Evolutionary conservation across 2,113 vertebrate genomes (phyloP), one percentile per base, ranked within the genome.

Genomic region (Junco hyemalis): DNA sequence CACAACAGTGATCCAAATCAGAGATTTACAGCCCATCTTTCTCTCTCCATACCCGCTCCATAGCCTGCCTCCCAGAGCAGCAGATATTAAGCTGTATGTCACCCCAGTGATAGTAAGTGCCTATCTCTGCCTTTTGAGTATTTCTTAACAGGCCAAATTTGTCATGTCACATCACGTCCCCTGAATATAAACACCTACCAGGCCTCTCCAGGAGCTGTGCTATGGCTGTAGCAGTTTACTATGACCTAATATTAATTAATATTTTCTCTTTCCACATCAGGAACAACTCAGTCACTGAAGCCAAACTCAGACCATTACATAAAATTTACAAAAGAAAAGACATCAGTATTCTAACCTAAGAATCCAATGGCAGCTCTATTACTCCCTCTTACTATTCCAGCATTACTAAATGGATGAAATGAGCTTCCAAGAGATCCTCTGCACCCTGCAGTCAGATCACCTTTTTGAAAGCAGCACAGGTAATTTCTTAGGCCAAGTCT

Each of bases 211-310:
- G 4, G 24, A 77, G 20, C 45, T 51, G 19, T 19, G 35, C 29
- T 26, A 54, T 0, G 1, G 40, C 12, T 35, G 0, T 1, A 40
- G 40, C 25, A 19, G 36, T 20, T 70, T 7, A 36, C 38, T 26
- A 12, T 1, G 2, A 22, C 45, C 28, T 11, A 57, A 2, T 17
- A 45, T 29, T n/a, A 16, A 33, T 22, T 73, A 18, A 14, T 72
- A 25, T 35, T 65, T 56, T 22, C n/a, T 26, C 50, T 45, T 48
- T 7, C 36, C 13, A 22, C 17, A 40, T 31, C 69, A 48, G 3
- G 8, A 84, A 65, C 38, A 36, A 40, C 23, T 35, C 40, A 23
- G 23, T 25, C 28, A 59, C 44, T 33, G 12, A 42, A 89, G 68
- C 12, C 19, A 42, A 64, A 65, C 35, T 80, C 53, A 8, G 4